A percentile compares a stretch with the other conserved stretches of the same genome.
Conservation (phyloP, 2,113 vertebrate species). For the Tylochromis polylepis region DNA sequence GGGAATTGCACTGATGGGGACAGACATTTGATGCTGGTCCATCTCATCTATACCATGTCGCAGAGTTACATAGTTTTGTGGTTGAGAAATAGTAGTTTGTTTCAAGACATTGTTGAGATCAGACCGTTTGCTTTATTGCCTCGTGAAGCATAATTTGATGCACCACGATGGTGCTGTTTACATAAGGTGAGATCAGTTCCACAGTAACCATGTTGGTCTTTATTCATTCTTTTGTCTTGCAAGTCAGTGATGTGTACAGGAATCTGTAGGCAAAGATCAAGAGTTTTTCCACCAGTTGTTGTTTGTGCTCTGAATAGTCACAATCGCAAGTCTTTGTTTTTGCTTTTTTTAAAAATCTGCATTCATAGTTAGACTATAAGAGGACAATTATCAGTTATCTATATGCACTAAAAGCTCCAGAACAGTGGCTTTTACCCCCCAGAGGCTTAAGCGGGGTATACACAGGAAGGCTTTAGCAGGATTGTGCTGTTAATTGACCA, state of each 20-base stretch:
- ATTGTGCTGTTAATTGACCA: not conserved
- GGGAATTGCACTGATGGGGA: not conserved
- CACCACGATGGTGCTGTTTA: not conserved
- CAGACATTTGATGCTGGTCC: not conserved
- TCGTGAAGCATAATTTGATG: not conserved
- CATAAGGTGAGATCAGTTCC: not conserved
- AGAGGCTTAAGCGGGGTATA: accelerated
- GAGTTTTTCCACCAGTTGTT: not conserved
- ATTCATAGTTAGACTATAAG: not conserved
- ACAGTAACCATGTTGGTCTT: accelerated
- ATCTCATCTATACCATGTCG: not conserved
- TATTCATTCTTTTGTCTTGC: not conserved
- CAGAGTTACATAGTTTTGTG: not conserved
- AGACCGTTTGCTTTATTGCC: not conserved
- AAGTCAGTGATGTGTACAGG: not conserved
- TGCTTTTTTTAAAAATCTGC: accelerated
- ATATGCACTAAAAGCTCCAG: not conserved
- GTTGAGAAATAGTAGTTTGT: not conserved
- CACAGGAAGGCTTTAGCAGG: not conserved
- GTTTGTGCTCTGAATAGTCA: not conserved
- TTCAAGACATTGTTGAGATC: not conserved
- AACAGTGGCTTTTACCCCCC: not conserved
- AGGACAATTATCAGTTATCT: not conserved
- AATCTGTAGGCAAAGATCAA: not conserved
- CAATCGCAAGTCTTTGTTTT: not conserved